A percentile compares a stretch with the other conserved stretches of the same genome.
These are phyloP conservation scores for Fukomys damarensis DNA, from an alignment of 2,113 vertebrate species.

Conservation along the genomic window DNA sequence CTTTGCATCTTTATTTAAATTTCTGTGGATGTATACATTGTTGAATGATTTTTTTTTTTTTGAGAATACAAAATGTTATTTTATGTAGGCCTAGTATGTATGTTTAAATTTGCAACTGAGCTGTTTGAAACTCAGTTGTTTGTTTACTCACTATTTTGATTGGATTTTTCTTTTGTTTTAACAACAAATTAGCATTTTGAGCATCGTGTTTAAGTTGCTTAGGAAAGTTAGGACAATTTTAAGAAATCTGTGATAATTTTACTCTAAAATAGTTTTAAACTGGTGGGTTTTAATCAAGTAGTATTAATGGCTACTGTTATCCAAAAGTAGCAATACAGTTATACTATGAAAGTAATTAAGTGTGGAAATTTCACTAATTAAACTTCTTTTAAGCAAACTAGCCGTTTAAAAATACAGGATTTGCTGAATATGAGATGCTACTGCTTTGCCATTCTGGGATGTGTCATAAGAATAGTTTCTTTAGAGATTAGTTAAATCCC, in stretches of 20 bases:
- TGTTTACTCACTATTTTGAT: constrained; percentile 59
- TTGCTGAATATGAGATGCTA: not conserved
- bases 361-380: not conserved
- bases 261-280: constrained; percentile 29
- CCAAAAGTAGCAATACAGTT: constrained; percentile 22
- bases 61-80: constrained; percentile 41
- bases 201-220: not conserved
- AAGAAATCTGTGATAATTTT: constrained; percentile 46
- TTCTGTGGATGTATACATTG: constrained; percentile 36
- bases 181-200: constrained; percentile 49
- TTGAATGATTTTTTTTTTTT: constrained; percentile 51
- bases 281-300: constrained; percentile 4
- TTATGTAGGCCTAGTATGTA: constrained; percentile 1
- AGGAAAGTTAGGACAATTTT: constrained; percentile 45
- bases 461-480: constrained; percentile 14
- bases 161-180: constrained; percentile 45
- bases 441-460: not conserved
- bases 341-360: constrained; percentile 16
- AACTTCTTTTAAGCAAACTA: constrained; percentile 16
- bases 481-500: constrained; percentile 13
- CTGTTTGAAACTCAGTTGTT: constrained; percentile 38
- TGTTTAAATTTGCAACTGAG: constrained; percentile 64
- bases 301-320: not conserved
- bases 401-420: not conserved
- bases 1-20: constrained; percentile 36